Percentiles rank a stretch among this genome's conserved stretches.
Evolutionary conservation across 1,140 invertebrate genomes (phyloP).

Genomic region (Trachymyrmex cornetzi): DNA sequence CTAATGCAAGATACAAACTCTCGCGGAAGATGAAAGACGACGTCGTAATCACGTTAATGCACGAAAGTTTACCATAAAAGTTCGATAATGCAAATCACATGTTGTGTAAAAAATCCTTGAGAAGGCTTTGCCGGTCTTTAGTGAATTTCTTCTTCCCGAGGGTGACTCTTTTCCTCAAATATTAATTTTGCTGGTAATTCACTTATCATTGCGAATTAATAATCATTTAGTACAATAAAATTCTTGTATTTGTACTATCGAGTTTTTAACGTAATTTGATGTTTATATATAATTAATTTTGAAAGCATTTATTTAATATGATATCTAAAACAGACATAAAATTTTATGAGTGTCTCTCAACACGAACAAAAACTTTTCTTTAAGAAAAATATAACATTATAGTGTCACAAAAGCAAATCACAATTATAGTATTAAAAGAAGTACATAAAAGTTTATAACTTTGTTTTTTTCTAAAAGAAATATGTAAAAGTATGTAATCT

Average conservation of each 20-base stretch:
- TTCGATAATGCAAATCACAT: slow-evolving; percentile 53
- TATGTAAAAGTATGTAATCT: not conserved
- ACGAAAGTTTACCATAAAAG: slow-evolving; percentile 45
- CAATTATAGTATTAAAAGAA: too few species aligned
- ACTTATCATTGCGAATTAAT: not conserved
- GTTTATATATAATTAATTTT: not conserved
- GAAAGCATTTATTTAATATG: not conserved
- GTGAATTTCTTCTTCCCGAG: not conserved
- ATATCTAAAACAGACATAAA: too few species aligned
- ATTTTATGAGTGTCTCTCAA: too few species aligned
- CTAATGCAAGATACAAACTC: slow-evolving; percentile 46
- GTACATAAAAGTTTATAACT: too few species aligned
- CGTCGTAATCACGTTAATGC: slow-evolving; percentile 47
- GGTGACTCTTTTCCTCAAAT: not conserved
- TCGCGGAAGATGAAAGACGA: not conserved
- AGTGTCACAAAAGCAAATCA: too few species aligned
- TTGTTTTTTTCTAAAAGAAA: not conserved
- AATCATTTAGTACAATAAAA: slow-evolving; percentile 6
- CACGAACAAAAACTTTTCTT: too few species aligned
- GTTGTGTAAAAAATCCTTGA: slow-evolving; percentile 14
- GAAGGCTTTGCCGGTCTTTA: not conserved
- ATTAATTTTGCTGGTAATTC: slow-evolving; percentile 33
- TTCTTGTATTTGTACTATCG: not conserved
- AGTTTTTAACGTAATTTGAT: not conserved
- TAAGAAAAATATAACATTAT: too few species aligned